These are phyloP conservation scores for Ochropacha duplaris DNA, from an alignment of 2,888 invertebrate species.

Conservation along the genomic window DNA sequence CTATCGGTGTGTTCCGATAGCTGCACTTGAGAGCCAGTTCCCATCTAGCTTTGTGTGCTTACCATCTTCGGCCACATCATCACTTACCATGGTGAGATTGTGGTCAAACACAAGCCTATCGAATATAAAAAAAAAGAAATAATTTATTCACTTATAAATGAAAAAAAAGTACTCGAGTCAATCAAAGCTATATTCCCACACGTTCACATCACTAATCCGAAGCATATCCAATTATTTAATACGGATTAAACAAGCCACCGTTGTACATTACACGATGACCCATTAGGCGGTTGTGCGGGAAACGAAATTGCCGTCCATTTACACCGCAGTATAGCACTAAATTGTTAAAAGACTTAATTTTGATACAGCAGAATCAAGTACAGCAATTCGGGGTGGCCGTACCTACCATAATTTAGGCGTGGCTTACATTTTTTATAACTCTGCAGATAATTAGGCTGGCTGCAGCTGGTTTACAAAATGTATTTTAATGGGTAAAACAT, in stretches of 20 bases:
- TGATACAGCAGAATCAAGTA: conserved; percentile 23
- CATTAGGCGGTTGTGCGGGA: conserved; percentile 27
- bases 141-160: too few relatives aligned
- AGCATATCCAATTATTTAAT: conserved; percentile 25
- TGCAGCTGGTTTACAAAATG: background rate
- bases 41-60: too few relatives aligned
- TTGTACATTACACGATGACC: conserved; percentile 22
- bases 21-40: too few relatives aligned
- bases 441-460: background rate
- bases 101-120: too few relatives aligned
- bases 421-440: conserved; percentile 2
- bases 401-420: background rate
- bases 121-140: too few relatives aligned
- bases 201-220: conserved; percentile 5
- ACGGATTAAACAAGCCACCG: conserved; percentile 20
- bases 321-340: conserved; percentile 29
- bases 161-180: background rate
- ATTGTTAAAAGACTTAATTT: conserved; percentile 40
- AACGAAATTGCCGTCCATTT: conserved; percentile 37
- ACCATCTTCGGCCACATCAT: too few relatives aligned
- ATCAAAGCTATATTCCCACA: background rate
- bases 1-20: too few relatives aligned
- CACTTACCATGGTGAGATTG: too few relatives aligned
- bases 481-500: background rate
- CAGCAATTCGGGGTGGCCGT: conserved; percentile 10